Base-by-base conservation (phyloP, 2,797 vertebrate species). In the Arctocebus calabarensis region DNA sequence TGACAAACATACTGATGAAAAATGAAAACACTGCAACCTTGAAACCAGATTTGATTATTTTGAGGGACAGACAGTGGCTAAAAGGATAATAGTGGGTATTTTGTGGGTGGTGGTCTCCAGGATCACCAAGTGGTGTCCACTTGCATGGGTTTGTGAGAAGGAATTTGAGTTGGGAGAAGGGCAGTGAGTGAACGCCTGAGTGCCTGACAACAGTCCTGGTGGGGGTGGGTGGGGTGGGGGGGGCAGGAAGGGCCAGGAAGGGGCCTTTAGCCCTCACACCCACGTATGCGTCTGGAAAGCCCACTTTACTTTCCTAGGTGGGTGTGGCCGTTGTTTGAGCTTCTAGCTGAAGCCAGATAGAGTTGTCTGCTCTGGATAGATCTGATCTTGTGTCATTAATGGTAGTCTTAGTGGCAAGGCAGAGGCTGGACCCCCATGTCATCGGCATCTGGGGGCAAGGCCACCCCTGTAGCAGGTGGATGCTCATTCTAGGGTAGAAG, bases 261-360 rank as follows among this genome's bases (percentile, higher is more conserved):
- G n/a, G 16, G 27, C 0, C n/a, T 10, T 16, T 5, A 1, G 22
- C 14, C 25, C 6, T 34, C 29, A 7, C 2, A 0, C 27, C 1
- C 64, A 1, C 0, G 8, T 1, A 0, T 7, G 23, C 9, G 9
- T 52, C 71, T 71, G 1, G 20, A 34, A 87, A 52, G 48, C 19
- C 34, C n/a, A 0, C 11, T 32, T 61, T 8, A 8, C 29, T 37
- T 70, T 34, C 61, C 48, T 2, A 1, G 22, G 16, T 77, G 34
- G 77, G 23, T 32, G 9, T 2, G 10, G 85, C 29, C 55, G 43
- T 57, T 27, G 19, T 73, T 45, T n/a, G 32, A 4, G 52, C 32
- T 4, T 1, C 10, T 1, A n/a, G 25, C 70, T 4, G 29, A 23
- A 5, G 55, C 34, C 88, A 79, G 70, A 10, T 34, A 27, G 14